Evolutionary conservation across 1,140 invertebrate genomes (phyloP).

Genomic region (Zaprionus ornatus): DNA sequence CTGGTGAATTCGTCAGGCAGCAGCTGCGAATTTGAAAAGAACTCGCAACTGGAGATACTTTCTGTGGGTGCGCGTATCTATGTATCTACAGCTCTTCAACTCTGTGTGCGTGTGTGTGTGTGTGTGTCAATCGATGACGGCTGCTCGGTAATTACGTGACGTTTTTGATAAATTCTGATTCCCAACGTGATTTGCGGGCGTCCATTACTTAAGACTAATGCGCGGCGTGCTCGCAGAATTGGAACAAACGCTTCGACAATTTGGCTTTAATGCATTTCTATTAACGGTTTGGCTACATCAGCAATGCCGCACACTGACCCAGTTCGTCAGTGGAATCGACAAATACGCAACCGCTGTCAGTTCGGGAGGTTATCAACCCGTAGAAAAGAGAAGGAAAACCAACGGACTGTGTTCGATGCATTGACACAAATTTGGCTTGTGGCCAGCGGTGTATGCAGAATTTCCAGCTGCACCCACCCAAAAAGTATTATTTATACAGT

Average conservation of each 20-base stretch:
- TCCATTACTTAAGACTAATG: constrained; percentile 74
- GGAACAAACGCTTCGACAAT: constrained; percentile 70
- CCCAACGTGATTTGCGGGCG: constrained; percentile 67
- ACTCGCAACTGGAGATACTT: constrained; percentile 46
- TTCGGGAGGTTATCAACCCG: constrained; percentile 69
- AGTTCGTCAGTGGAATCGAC: constrained; percentile 76
- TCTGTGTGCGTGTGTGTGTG: constrained; percentile 9
- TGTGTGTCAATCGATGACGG: constrained; percentile 39
- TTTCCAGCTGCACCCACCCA: constrained; percentile 44
- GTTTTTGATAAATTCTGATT: constrained; percentile 81
- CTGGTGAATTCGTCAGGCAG: constrained; percentile 58
- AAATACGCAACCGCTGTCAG: constrained; percentile 41
- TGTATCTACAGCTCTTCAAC: background rate
- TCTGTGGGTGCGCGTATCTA: constrained; percentile 3
- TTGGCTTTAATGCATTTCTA: constrained; percentile 77
- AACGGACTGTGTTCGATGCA: constrained; percentile 61
- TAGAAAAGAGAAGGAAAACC: constrained; percentile 23
- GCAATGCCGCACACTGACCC: constrained; percentile 65
- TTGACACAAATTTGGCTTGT: constrained; percentile 72
- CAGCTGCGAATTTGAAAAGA: constrained; percentile 72
- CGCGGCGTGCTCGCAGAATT: constrained; percentile 76
- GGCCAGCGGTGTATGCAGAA: constrained; percentile 56
- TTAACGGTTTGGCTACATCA: constrained; percentile 59
- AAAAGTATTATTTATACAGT: constrained; percentile 53
- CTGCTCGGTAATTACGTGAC: constrained; percentile 76